Evolutionary conservation across 2,113 vertebrate species (phyloP).

Genomic region (Cephalopterus ornatus): DNA sequence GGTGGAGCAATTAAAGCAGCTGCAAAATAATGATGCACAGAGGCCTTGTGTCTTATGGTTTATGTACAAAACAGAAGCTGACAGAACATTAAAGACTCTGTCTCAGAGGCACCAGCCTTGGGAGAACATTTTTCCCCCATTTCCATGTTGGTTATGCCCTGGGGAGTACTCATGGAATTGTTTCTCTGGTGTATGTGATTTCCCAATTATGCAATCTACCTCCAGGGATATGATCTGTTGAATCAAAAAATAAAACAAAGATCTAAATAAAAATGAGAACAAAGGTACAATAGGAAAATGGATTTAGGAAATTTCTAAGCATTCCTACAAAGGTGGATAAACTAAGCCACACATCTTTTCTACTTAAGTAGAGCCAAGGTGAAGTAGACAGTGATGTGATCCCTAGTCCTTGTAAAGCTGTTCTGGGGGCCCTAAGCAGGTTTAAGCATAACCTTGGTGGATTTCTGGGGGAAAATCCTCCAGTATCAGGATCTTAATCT

Average conservation of each 20-base stretch:
- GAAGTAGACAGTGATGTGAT: neutral
- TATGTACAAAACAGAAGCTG: conserved; percentile 29
- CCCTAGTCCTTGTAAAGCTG: neutral
- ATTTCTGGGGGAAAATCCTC: neutral
- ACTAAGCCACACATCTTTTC: neutral
- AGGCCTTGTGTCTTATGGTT: conserved; percentile 27
- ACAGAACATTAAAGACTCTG: neutral
- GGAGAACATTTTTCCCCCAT: neutral
- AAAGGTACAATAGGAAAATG: neutral
- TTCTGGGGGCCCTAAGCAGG: neutral
- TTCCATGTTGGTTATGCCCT: conserved; percentile 2
- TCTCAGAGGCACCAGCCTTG: neutral
- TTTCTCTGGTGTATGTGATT: conserved; percentile 45
- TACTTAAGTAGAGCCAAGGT: neutral
- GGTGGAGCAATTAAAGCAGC: conserved; percentile 19
- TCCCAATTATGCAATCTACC: conserved; percentile 18
- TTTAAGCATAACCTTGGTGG: neutral
- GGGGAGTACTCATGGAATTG: neutral
- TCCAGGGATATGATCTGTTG: neutral
- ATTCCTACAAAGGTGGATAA: neutral
- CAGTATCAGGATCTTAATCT: neutral
- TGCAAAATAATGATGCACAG: conserved; percentile 21
- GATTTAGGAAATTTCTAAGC: neutral
- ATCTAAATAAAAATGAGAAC: neutral
- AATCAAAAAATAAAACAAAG: conserved; percentile 2